Percentiles rank a stretch among this genome's conserved stretches.
These are phyloP conservation scores for Rhabdophis nuchalis DNA, from an alignment of 2,797 vertebrate species.

Conservation along the genomic window DNA sequence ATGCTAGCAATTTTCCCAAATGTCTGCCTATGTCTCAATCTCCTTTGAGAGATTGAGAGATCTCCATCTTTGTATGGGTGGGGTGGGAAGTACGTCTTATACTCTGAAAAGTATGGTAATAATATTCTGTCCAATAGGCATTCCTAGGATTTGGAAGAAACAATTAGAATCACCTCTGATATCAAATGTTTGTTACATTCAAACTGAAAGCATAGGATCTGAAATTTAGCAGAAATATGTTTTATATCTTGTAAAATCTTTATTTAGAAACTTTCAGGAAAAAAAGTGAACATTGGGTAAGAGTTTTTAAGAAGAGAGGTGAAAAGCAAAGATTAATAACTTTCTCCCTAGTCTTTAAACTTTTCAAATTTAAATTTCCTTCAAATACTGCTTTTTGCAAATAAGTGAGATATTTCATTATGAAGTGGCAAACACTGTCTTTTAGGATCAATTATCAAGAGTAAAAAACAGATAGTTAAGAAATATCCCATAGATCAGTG, in stretches of 20 bases:
- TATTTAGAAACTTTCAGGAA: too few species aligned
- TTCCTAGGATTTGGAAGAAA: too few species aligned
- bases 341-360: neutral
- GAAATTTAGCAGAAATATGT: neutral
- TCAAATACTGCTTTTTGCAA: neutral
- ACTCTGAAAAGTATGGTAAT: neutral
- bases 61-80: too few species aligned
- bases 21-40: too few species aligned
- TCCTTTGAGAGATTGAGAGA: too few species aligned
- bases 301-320: neutral
- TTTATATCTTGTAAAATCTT: neutral
- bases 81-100: too few species aligned
- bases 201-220: neutral
- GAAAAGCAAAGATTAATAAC: neutral
- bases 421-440: too few species aligned
- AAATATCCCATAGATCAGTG: neutral
- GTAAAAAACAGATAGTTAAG: neutral
- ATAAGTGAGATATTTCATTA: neutral
- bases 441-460: neutral
- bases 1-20: too few species aligned
- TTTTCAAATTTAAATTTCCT: neutral
- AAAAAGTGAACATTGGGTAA: neutral
- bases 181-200: neutral
- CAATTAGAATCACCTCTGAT: neutral
- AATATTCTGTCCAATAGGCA: neutral